phyloP scores from a whole-genome alignment of 2,113 vertebrate species.

The Tapirus terrestris region DNA sequence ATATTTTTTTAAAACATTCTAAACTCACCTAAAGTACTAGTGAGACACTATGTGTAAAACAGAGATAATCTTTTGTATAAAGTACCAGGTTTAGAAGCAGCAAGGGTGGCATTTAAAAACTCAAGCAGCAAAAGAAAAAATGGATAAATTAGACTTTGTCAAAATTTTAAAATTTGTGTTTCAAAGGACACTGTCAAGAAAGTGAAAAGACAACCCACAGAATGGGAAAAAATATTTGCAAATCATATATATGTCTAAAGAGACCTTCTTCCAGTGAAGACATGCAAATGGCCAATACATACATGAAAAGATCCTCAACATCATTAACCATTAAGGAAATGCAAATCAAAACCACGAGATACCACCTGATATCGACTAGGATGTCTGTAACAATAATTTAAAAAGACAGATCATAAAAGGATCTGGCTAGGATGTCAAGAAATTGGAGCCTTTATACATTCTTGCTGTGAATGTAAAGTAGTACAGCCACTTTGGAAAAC shows the following conservation, averaged over 20 bases:
- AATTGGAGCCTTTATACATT: not conserved
- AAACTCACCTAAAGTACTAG: not conserved
- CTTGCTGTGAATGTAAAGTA: not conserved
- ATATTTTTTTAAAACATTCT: not conserved
- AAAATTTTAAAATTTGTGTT: not conserved
- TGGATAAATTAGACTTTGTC: not conserved
- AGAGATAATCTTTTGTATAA: not conserved
- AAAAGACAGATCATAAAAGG: not conserved
- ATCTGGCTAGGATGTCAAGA: not conserved
- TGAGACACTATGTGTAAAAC: not conserved
- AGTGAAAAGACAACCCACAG: not conserved
- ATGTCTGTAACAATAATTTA: not conserved
- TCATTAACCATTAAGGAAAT: not conserved
- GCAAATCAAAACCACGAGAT: not conserved
- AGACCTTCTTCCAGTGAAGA: not conserved
- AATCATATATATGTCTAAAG: not conserved
- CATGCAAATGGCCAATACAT: not conserved
- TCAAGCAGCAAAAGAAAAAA: not conserved
- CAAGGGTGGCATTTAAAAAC: not conserved
- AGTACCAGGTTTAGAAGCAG: not conserved
- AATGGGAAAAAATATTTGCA: not conserved
- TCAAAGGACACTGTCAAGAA: not conserved
- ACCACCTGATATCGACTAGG: not conserved
- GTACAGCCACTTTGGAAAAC: not conserved
- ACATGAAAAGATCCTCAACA: not conserved